A percentile compares a stretch with the other conserved stretches of the same genome.
phyloP scores from a whole-genome alignment of 2,888 invertebrate genomes.

The Pollenia griseotomentosa region DNA sequence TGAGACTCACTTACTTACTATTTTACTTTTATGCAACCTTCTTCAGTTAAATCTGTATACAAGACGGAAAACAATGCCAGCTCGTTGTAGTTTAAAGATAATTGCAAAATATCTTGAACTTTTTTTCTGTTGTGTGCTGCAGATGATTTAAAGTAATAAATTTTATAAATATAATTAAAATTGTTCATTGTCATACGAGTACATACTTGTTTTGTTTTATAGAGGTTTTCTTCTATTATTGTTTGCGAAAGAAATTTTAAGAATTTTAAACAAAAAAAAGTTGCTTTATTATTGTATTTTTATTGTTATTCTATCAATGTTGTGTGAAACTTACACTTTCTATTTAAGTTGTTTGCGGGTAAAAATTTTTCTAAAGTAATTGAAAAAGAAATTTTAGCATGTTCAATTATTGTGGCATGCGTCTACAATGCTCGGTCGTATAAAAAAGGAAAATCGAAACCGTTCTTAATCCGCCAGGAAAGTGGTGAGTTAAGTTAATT shows the following conservation, averaged over 20 bases:
- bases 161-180: constrained; percentile 68
- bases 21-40: constrained; percentile 21
- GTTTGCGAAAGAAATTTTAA: constrained; percentile 48
- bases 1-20: constrained; percentile 7
- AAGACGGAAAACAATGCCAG: constrained; percentile 42
- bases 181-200: constrained; percentile 44
- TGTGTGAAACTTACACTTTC: constrained; percentile 67
- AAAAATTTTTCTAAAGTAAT: constrained; percentile 4
- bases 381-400: constrained; percentile 15
- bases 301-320: constrained; percentile 19
- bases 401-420: background rate
- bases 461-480: no score
- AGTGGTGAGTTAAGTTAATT: no score
- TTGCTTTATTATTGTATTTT: constrained; percentile 22
- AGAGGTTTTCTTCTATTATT: constrained; percentile 25
- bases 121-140: constrained; percentile 10
- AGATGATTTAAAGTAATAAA: constrained; percentile 60
- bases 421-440: background rate
- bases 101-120: constrained; percentile 52
- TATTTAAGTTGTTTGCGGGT: constrained; percentile 12
- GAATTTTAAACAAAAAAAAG: constrained; percentile 67
- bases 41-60: background rate
- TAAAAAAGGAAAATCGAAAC: background rate
- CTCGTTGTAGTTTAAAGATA: constrained; percentile 20
- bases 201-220: constrained; percentile 9